phyloP scores from a whole-genome alignment of 2,797 vertebrate species.

The Sebastolobus alascanus region DNA sequence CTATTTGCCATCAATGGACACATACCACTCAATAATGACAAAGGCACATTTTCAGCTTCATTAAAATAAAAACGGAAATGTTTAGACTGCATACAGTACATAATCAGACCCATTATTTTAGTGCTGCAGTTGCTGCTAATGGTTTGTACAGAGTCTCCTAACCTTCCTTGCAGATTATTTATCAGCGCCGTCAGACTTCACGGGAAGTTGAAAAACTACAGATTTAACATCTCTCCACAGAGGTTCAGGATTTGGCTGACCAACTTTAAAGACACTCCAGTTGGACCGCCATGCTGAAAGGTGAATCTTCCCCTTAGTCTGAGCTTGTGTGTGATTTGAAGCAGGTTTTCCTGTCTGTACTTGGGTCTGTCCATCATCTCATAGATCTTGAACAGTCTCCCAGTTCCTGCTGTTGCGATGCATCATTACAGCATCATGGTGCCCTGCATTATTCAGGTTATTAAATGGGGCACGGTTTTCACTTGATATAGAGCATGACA shows the following conservation, averaged over 20 bases:
- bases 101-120: not conserved
- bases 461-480: not conserved
- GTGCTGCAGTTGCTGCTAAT: not conserved
- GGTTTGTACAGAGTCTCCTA: not conserved
- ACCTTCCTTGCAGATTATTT: not conserved
- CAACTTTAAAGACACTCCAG: not conserved
- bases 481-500: not conserved
- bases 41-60: not conserved
- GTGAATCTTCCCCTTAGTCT: slow-evolving; percentile 8
- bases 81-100: not conserved
- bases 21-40: not conserved
- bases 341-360: slow-evolving; percentile 8
- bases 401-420: slow-evolving; percentile 14
- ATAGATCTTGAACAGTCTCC: slow-evolving; percentile 5
- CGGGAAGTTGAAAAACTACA: not conserved
- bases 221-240: not conserved
- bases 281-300: slow-evolving; percentile 7
- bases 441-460: slow-evolving; percentile 6
- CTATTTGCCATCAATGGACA: not conserved
- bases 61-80: not conserved
- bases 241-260: not conserved
- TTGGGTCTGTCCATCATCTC: slow-evolving; percentile 9
- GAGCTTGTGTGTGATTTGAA: not conserved
- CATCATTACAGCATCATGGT: slow-evolving; percentile 7
- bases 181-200: not conserved